These are phyloP conservation scores for Phoxinus phoxinus DNA, from an alignment of 2,113 vertebrate species.

Conservation along the genomic window DNA sequence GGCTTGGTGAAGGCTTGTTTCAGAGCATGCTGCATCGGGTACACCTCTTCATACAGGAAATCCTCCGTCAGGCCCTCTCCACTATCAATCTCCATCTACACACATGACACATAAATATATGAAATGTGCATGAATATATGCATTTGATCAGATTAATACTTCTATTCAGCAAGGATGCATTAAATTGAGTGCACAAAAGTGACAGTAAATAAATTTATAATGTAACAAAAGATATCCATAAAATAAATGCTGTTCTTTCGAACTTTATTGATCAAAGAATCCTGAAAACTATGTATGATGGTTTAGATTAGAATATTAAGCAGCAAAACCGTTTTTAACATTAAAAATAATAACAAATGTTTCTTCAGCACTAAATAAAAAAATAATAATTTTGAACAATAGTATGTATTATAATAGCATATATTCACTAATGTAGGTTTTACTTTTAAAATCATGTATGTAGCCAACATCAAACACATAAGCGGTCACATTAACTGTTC, in stretches of 20 bases:
- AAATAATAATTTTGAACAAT: neutral
- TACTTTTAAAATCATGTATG: neutral
- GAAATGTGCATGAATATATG: neutral
- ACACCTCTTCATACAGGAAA: constrained; percentile 95
- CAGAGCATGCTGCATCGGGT: constrained; percentile 94
- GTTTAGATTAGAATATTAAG: neutral
- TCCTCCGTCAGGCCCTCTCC: constrained; percentile 91
- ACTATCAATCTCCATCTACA: constrained; percentile 92
- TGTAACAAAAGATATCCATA: neutral
- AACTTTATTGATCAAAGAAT: neutral
- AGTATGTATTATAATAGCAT: too few species aligned
- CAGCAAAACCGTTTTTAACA: neutral
- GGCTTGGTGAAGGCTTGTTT: constrained; percentile 96
- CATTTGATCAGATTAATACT: neutral
- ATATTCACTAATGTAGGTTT: neutral
- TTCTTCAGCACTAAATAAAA: neutral
- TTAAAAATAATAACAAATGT: neutral
- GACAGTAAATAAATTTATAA: neutral
- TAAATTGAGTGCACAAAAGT: neutral
- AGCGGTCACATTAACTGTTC: too few species aligned
- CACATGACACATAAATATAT: constrained; percentile 12
- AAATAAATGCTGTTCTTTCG: neutral
- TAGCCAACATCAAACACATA: too few species aligned
- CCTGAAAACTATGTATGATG: neutral
- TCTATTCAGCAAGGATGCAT: neutral